Evolutionary conservation across 2,797 vertebrate species (phyloP).

Genomic region (Falco rusticolus): DNA sequence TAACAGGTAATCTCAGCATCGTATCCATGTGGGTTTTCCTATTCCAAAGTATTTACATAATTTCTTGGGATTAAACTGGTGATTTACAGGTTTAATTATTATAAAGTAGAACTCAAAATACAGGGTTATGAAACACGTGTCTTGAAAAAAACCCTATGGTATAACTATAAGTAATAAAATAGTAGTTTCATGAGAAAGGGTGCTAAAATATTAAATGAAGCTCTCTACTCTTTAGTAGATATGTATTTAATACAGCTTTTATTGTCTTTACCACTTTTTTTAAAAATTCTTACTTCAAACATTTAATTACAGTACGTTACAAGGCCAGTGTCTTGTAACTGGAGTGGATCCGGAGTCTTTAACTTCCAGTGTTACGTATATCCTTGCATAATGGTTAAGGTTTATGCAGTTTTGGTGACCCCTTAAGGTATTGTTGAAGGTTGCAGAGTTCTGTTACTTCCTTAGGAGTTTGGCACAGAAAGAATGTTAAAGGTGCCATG

Average conservation of each 20-base stretch:
- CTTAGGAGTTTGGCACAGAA: neutral
- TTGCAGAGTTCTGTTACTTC: neutral
- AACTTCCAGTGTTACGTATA: neutral
- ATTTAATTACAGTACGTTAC: neutral
- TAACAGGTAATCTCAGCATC: neutral
- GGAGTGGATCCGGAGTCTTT: neutral
- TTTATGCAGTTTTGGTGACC: neutral
- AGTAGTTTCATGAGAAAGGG: conserved; percentile 5
- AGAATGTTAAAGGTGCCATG: neutral
- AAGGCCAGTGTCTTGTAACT: neutral
- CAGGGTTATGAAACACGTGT: neutral
- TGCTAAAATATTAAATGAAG: conserved; percentile 61
- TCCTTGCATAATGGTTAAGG: neutral
- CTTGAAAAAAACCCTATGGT: conserved; percentile 36
- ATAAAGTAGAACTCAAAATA: conserved; percentile 1
- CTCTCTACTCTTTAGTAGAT: conserved; percentile 19
- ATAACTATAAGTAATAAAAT: conserved; percentile 49
- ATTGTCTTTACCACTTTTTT: neutral
- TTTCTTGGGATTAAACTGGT: conserved; percentile 1
- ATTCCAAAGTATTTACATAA: neutral
- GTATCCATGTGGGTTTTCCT: neutral
- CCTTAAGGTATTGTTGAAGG: neutral
- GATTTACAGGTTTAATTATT: neutral
- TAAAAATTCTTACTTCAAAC: neutral
- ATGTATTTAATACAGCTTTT: conserved; percentile 40